A percentile compares a stretch with the other conserved stretches of the same genome.
phyloP scores from a whole-genome alignment of 2,888 invertebrate species.

The Phengaris arion region DNA sequence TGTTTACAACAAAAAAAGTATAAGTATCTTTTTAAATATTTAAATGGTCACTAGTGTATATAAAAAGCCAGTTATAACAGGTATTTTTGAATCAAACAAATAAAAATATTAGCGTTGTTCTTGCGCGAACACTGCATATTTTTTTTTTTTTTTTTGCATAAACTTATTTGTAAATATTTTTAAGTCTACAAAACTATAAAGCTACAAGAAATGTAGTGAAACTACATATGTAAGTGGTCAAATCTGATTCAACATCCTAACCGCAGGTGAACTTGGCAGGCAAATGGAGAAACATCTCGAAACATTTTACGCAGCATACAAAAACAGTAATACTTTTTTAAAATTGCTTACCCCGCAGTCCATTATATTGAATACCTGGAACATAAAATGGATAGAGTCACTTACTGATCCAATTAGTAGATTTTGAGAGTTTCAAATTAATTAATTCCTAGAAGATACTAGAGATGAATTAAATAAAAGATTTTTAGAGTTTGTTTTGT shows the following conservation, averaged over 20 bases:
- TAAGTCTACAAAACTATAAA: not conserved
- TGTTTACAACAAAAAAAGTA: too few species aligned
- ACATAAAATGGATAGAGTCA: conserved; percentile 22
- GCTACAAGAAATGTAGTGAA: too few species aligned
- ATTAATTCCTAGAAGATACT: too few species aligned
- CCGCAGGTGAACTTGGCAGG: too few species aligned
- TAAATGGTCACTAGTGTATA: not conserved
- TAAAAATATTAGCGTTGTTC: not conserved
- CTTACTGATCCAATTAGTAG: not conserved
- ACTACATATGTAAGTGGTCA: too few species aligned
- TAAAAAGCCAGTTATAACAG: not conserved
- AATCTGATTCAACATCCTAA: too few species aligned
- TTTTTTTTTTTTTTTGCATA: not conserved
- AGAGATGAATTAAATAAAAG: too few species aligned
- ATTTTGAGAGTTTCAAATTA: too few species aligned
- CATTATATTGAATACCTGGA: conserved; percentile 49
- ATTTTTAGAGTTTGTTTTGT: not conserved
- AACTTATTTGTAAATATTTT: not conserved
- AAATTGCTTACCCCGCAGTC: conserved; percentile 44
- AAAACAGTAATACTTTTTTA: not conserved
- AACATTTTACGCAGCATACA: not conserved
- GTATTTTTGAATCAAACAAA: not conserved
- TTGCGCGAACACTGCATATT: not conserved
- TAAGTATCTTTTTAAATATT: too few species aligned
- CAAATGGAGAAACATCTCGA: not conserved